A percentile compares a stretch with the other conserved stretches of the same genome.
Evolutionary conservation across 2,113 vertebrate genomes (phyloP).

Genomic region (Galeopterus variegatus): DNA sequence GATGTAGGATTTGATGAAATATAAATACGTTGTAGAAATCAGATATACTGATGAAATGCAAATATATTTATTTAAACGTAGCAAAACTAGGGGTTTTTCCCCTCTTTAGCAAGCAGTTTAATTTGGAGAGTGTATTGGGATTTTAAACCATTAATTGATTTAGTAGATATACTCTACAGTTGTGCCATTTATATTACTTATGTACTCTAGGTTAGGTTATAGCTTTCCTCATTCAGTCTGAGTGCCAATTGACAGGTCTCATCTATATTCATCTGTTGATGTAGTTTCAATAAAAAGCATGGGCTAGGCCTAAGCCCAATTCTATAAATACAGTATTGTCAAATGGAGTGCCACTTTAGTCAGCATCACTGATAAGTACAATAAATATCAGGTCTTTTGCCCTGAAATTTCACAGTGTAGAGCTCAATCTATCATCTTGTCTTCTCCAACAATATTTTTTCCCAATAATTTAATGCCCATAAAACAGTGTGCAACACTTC

Average conservation of each 20-base stretch:
- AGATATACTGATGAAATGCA: slow-evolving; percentile 33
- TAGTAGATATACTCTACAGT: background rate
- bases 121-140: background rate
- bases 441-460: background rate
- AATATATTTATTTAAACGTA: background rate
- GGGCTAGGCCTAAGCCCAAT: background rate
- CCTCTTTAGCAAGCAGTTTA: background rate
- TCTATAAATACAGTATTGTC: background rate
- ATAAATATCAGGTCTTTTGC: background rate
- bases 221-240: background rate
- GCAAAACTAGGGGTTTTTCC: background rate
- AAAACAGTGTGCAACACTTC: background rate
- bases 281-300: background rate
- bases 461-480: background rate
- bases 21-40: background rate
- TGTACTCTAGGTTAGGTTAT: background rate
- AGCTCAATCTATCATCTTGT: background rate
- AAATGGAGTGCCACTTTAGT: background rate
- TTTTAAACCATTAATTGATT: background rate
- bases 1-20: background rate
- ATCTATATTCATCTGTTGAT: background rate
- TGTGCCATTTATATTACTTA: background rate
- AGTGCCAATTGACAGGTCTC: background rate
- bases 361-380: background rate
- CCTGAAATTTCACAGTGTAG: background rate